A percentile compares a stretch with the other conserved stretches of the same genome.
phyloP scores from a whole-genome alignment of 2,797 vertebrate species.

The Calcarius lapponicus region DNA sequence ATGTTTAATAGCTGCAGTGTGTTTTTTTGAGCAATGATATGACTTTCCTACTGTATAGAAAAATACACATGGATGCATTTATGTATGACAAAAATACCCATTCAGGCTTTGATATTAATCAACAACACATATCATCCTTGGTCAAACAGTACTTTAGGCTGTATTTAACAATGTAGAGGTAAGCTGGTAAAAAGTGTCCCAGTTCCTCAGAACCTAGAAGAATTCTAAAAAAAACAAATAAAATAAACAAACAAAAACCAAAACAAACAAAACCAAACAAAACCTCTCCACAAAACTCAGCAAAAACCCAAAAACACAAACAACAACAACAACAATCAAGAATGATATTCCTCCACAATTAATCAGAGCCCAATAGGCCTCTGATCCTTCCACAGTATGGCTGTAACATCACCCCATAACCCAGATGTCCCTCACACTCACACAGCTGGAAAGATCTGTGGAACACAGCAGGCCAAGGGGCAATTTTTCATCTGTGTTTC shows the following conservation, averaged over 20 bases:
- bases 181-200: background rate
- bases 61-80: background rate
- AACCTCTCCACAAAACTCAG: background rate
- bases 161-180: background rate
- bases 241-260: background rate
- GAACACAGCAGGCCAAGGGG: background rate
- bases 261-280: background rate
- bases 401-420: background rate
- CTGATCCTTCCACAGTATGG: background rate
- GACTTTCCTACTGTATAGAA: background rate
- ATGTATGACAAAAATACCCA: background rate
- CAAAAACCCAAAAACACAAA: background rate
- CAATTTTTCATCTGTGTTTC: background rate
- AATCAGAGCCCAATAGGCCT: background rate
- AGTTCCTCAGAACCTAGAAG: background rate
- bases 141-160: background rate
- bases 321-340: background rate
- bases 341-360: background rate
- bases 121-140: background rate
- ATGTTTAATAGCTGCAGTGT: conserved; percentile 36
- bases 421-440: background rate
- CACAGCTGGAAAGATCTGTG: background rate
- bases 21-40: background rate
- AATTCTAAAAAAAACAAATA: background rate
- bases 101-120: background rate